Evolutionary conservation across 2,797 vertebrate species (phyloP).

Genomic region (Synaphobranchus kaupii): DNA sequence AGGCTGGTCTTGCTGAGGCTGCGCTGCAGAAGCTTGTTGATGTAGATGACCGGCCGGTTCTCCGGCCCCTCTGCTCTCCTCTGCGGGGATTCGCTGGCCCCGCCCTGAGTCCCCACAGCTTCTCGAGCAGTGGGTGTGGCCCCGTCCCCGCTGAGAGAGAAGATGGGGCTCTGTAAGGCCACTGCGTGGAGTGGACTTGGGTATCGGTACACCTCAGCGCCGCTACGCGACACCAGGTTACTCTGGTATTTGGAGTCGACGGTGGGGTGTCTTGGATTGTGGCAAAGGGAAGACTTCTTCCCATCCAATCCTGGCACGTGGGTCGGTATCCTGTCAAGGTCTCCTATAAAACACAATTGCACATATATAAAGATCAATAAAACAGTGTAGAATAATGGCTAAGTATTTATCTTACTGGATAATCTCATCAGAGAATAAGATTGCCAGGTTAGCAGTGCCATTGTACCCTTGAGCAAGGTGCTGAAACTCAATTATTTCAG

Average conservation of each 20-base stretch:
- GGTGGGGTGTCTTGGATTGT: slow-evolving; percentile 52
- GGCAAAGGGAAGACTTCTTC: slow-evolving; percentile 54
- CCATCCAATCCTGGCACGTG: slow-evolving; percentile 63
- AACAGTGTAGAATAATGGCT: not conserved
- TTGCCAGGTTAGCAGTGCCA: not conserved
- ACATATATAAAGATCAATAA: slow-evolving; percentile 30
- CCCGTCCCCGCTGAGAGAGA: slow-evolving; percentile 66
- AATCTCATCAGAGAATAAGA: not conserved
- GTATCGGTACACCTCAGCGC: slow-evolving; percentile 86
- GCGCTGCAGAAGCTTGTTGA: slow-evolving; percentile 79
- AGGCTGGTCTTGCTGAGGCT: slow-evolving; percentile 64
- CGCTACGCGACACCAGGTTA: slow-evolving; percentile 81
- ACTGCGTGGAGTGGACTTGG: slow-evolving; percentile 94
- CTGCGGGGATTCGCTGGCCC: slow-evolving; percentile 40
- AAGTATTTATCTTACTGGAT: not conserved
- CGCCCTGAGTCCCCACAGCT: slow-evolving; percentile 35
- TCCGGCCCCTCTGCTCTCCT: slow-evolving; percentile 54
- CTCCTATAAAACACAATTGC: slow-evolving; percentile 72
- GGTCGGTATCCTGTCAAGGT: slow-evolving; percentile 79
- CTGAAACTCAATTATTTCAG: not conserved
- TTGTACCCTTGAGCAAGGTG: not conserved
- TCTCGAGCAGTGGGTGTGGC: slow-evolving; percentile 47
- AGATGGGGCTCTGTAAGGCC: slow-evolving; percentile 92
- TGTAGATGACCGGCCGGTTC: slow-evolving; percentile 74
- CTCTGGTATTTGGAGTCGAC: slow-evolving; percentile 83